These are phyloP conservation scores for Pipistrellus pipistrellus DNA, from an alignment of 2,797 vertebrate genomes.

Conservation along the genomic window DNA sequence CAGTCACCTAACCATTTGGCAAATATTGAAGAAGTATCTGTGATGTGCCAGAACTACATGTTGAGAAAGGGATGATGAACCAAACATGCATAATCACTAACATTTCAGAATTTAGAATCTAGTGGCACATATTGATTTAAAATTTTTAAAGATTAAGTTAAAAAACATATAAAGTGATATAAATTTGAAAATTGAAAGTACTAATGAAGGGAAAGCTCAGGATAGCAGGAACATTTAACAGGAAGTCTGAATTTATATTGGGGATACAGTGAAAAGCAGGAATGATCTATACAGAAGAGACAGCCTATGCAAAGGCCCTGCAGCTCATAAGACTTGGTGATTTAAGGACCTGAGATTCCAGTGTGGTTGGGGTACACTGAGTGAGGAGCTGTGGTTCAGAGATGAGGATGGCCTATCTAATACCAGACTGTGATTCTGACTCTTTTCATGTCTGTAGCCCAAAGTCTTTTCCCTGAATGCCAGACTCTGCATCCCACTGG, in stretches of 20 bases:
- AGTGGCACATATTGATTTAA: not conserved
- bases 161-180: not conserved
- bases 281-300: not conserved
- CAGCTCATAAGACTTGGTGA: not conserved
- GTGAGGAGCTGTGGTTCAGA: not conserved
- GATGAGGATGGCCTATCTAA: not conserved
- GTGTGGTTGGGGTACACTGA: not conserved
- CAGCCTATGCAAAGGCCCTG: not conserved
- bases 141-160: not conserved
- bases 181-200: not conserved
- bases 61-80: not conserved
- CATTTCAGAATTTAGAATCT: constrained; percentile 33
- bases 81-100: not conserved
- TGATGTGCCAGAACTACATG: not conserved
- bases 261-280: not conserved
- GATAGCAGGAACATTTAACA: not conserved
- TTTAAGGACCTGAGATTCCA: not conserved
- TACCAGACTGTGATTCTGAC: not conserved
- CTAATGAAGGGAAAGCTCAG: not conserved
- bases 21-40: not conserved
- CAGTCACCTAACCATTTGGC: not conserved
- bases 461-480: not conserved
- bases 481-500: not conserved
- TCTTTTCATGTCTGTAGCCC: not conserved
- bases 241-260: not conserved